Evolutionary conservation across 2,113 vertebrate species (phyloP).

Genomic region (Monopterus albus): DNA sequence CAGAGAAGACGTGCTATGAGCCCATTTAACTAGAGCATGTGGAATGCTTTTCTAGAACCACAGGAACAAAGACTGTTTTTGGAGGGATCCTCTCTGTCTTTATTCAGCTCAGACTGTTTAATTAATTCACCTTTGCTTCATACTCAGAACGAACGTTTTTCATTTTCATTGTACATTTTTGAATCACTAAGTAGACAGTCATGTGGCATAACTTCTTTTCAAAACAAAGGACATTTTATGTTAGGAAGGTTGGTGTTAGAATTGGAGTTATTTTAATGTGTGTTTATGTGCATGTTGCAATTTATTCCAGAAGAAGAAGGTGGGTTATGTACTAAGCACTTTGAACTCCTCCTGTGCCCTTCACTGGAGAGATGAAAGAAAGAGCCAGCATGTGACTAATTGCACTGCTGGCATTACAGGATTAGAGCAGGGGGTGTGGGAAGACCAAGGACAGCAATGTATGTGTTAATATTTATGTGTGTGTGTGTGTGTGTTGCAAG

Average conservation of each 20-base stretch:
- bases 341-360: slow-evolving; percentile 52
- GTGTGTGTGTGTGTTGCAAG: slow-evolving; percentile 30
- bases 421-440: slow-evolving; percentile 44
- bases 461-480: slow-evolving; percentile 47
- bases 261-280: slow-evolving; percentile 19
- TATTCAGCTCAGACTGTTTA: slow-evolving; percentile 11
- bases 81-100: slow-evolving; percentile 14
- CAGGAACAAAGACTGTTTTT: slow-evolving; percentile 11
- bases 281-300: slow-evolving; percentile 30
- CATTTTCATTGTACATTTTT: slow-evolving; percentile 39
- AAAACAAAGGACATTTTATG: slow-evolving; percentile 14
- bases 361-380: slow-evolving; percentile 66
- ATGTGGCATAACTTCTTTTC: slow-evolving; percentile 8
- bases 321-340: slow-evolving; percentile 30
- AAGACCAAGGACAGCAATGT: slow-evolving; percentile 38
- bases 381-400: slow-evolving; percentile 68
- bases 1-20: slow-evolving; percentile 34
- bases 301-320: slow-evolving; percentile 12
- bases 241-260: slow-evolving; percentile 4
- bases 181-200: slow-evolving; percentile 21
- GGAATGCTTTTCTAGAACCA: slow-evolving; percentile 21
- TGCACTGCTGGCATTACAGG: slow-evolving; percentile 66
- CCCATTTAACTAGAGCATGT: slow-evolving; percentile 36
- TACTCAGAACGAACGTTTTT: slow-evolving; percentile 35
- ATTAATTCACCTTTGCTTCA: slow-evolving; percentile 27